Conservation (phyloP, 2,888 invertebrate species). For the Caprella mutica region DNA sequence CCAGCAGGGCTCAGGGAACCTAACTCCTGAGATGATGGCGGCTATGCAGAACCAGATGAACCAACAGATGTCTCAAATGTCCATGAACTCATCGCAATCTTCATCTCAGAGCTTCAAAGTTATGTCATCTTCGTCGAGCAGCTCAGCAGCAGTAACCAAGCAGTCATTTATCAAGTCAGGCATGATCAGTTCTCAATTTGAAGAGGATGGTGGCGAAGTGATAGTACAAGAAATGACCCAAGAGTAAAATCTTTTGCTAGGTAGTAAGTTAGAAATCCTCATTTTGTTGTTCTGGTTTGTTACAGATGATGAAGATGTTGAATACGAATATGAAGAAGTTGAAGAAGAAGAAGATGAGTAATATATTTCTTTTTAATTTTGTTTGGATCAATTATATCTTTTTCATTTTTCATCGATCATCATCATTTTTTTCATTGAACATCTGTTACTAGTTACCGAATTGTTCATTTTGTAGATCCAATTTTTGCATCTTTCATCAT, state of each 20-base stretch:
- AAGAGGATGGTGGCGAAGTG: constrained; percentile 7
- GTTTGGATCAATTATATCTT: too few species aligned
- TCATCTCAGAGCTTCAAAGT: not conserved
- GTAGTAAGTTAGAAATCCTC: not conserved
- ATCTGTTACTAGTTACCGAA: too few species aligned
- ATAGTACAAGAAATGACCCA: constrained; percentile 4
- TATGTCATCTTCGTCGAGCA: not conserved
- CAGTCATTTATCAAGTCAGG: constrained; percentile 3
- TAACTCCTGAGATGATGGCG: constrained; percentile 7
- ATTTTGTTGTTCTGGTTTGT: constrained; percentile 3
- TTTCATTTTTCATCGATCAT: too few species aligned
- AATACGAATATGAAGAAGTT: constrained; percentile 10
- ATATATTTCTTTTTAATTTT: too few species aligned
- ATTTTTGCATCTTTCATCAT: too few species aligned
- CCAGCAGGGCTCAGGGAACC: not conserved
- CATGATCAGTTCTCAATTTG: constrained; percentile 1
- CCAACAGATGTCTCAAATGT: not conserved
- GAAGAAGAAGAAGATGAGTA: constrained; percentile 10
- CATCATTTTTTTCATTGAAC: too few species aligned
- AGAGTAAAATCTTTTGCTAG: not conserved
- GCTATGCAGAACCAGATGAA: not conserved
- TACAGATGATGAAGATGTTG: constrained; percentile 11
- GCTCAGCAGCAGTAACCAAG: not conserved
- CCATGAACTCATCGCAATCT: too few species aligned
- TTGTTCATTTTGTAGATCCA: too few species aligned